phyloP scores from a whole-genome alignment of 2,888 invertebrate species.

The Zaprionus bogoriensis region DNA sequence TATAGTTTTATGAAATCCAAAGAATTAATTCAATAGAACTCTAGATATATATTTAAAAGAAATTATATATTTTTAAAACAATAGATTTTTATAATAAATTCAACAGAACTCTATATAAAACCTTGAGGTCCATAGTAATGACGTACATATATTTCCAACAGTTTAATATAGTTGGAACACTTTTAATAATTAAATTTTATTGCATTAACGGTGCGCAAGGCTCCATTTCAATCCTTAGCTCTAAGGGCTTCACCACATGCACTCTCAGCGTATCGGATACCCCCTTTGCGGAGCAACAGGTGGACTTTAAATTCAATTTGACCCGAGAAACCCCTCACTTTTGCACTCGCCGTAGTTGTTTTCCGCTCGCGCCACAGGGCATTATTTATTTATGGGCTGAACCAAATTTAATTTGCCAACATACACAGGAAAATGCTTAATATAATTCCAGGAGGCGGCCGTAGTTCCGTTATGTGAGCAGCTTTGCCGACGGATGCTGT shows the following conservation, averaged over 20 bases:
- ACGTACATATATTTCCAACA: too few species aligned
- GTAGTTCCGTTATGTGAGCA: neutral
- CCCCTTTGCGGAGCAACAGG: constrained; percentile 7
- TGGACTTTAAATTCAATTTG: constrained; percentile 13
- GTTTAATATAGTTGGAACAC: too few species aligned
- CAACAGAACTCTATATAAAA: too few species aligned
- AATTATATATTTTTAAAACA: too few species aligned
- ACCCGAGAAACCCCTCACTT: constrained; percentile 15
- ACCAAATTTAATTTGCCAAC: constrained; percentile 38
- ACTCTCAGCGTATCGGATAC: neutral
- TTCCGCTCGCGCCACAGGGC: neutral
- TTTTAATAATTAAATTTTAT: too few species aligned
- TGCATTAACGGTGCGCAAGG: too few species aligned
- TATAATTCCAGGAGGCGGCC: constrained; percentile 9
- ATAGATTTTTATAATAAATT: too few species aligned
- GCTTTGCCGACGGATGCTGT: constrained; percentile 17
- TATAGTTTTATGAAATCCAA: too few species aligned
- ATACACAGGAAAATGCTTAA: constrained; percentile 16
- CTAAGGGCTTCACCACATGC: neutral
- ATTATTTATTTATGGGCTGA: constrained; percentile 39
- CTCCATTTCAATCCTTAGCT: too few species aligned
- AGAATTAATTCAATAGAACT: too few species aligned
- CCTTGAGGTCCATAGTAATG: too few species aligned
- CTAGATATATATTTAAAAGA: too few species aligned
- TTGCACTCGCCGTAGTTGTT: neutral